Percentiles rank a stretch among this genome's conserved stretches.
Evolutionary conservation across 2,113 vertebrate species (phyloP).

Genomic region (Vicugna pacos): DNA sequence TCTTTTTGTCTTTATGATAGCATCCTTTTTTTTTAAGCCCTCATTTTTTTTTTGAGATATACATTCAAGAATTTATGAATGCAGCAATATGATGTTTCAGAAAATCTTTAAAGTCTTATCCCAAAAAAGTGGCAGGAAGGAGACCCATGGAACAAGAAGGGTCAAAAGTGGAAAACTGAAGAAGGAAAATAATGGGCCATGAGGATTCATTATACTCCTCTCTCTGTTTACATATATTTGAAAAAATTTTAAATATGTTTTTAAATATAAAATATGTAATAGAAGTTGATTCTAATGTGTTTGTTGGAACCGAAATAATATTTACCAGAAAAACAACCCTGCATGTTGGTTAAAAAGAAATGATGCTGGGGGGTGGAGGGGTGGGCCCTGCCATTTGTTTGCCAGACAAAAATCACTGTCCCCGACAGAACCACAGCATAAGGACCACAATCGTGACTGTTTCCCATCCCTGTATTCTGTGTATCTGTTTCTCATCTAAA

Average conservation of each 20-base stretch:
- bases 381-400: too few species aligned
- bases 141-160: background rate
- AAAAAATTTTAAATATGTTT: background rate
- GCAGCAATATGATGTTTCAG: background rate
- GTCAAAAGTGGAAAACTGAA: fast-evolving
- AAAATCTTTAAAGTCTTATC: background rate
- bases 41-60: background rate
- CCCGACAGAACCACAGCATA: background rate
- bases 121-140: background rate
- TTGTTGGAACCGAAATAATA: background rate
- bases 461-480: background rate
- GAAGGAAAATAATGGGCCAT: fast-evolving
- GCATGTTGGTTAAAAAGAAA: background rate
- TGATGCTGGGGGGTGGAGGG: too few species aligned
- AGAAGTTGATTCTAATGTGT: background rate
- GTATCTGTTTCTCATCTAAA: background rate
- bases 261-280: background rate
- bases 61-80: background rate
- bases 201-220: background rate
- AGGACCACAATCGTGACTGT: fast-evolving
- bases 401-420: background rate
- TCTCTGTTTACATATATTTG: background rate
- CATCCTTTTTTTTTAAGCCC: background rate
- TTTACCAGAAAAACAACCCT: background rate
- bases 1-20: background rate